Conservation (phyloP, 2,797 vertebrate species). For the Lepidocolaptes lacrymiger region DNA sequence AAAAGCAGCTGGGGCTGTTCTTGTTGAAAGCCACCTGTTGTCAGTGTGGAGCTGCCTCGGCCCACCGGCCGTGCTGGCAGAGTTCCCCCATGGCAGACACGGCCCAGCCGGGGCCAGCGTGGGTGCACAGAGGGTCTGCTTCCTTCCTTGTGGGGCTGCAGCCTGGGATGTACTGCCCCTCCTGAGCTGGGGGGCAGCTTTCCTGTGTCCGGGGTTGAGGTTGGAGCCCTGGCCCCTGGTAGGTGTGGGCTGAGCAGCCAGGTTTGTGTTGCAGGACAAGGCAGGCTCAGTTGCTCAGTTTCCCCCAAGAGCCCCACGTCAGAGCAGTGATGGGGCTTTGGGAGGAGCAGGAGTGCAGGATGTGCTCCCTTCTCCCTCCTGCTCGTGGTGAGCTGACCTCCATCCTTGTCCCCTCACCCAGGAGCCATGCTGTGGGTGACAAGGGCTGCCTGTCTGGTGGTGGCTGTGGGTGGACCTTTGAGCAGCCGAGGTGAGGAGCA, state of each 20-base stretch:
- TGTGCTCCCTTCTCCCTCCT: not conserved
- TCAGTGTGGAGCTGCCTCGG: not conserved
- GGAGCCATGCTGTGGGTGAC: not conserved
- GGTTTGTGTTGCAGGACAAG: not conserved
- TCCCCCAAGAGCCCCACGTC: not conserved
- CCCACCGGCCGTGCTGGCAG: conserved; percentile 29
- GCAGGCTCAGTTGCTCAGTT: not conserved
- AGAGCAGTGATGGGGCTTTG: not conserved
- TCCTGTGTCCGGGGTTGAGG: not conserved
- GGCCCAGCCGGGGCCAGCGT: accelerated
- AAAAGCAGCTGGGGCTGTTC: not conserved
- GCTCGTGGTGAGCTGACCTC: not conserved
- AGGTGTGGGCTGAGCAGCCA: conserved; percentile 9
- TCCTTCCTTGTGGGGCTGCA: not conserved
- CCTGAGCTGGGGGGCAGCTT: not conserved
- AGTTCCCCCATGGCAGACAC: accelerated
- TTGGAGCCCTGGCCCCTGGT: not conserved
- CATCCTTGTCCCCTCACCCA: not conserved
- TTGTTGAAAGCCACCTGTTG: conserved; percentile 37
- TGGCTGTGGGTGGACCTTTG: conserved; percentile 35
- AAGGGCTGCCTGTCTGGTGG: not conserved
- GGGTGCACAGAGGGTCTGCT: not conserved
- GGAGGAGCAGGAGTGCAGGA: not conserved
- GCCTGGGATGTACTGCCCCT: not conserved
- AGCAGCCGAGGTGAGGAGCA: not conserved